A percentile compares a stretch with the other conserved stretches of the same genome.
Conservation (phyloP, 2,113 vertebrate genomes). For the Ceyx cyanopectus region DNA sequence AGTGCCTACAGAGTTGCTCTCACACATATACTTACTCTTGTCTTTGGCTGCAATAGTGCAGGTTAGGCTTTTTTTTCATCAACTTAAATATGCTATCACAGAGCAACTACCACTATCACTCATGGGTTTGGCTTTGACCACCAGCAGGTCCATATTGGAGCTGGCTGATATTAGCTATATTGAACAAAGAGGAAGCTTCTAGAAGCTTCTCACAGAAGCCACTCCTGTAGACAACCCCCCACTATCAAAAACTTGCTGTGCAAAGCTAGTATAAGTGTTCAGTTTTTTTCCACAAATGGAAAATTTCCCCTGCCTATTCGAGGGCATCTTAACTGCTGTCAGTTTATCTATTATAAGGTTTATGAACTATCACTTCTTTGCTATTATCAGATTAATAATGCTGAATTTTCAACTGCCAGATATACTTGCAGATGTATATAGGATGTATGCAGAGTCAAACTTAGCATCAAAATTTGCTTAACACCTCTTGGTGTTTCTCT, state of each 20-base stretch:
- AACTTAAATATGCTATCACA: not conserved
- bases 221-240: not conserved
- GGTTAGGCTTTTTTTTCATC: not conserved
- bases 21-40: not conserved
- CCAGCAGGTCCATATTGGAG: rapidly evolving
- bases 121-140: not conserved
- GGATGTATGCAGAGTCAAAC: not conserved
- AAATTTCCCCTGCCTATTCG: not conserved
- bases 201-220: not conserved
- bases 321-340: not conserved
- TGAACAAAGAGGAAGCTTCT: not conserved
- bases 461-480: not conserved
- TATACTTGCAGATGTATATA: not conserved
- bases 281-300: not conserved
- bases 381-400: not conserved
- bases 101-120: not conserved
- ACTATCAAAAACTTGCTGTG: not conserved
- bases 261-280: not conserved
- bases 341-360: not conserved
- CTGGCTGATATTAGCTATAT: not conserved
- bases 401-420: not conserved
- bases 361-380: not conserved
- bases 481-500: not conserved
- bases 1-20: not conserved
- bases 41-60: rapidly evolving